Evolutionary conservation across 2,797 vertebrate genomes (phyloP).

Genomic region (Epinephelus coioides): DNA sequence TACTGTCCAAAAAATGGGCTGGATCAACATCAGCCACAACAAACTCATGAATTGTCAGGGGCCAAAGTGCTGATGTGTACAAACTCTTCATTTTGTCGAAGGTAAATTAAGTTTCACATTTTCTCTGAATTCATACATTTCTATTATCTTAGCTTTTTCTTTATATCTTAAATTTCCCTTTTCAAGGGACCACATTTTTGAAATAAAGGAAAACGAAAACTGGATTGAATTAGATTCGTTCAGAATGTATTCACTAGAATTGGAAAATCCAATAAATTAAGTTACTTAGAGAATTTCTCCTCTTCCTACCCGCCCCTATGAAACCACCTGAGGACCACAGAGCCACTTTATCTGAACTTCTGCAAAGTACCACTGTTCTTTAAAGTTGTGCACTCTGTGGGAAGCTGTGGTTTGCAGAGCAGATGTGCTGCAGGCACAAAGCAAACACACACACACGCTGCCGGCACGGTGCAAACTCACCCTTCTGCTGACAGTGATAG

Average conservation of each 20-base stretch:
- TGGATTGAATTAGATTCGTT: background rate
- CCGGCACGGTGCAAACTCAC: slow-evolving; percentile 56
- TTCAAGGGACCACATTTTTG: no score
- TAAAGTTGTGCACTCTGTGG: slow-evolving; percentile 22
- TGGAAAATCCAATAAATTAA: slow-evolving; percentile 5
- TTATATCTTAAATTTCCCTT: no score
- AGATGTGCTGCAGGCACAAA: slow-evolving; percentile 57
- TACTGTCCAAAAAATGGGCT: slow-evolving; percentile 39
- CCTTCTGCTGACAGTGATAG: slow-evolving; percentile 70
- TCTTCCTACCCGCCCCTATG: background rate
- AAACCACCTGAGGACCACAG: slow-evolving; percentile 5
- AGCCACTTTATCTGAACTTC: slow-evolving; percentile 17
- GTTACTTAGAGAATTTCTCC: background rate
- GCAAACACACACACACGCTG: slow-evolving; percentile 32
- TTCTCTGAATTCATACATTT: slow-evolving; percentile 1
- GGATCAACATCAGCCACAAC: slow-evolving; percentile 43
- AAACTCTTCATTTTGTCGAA: slow-evolving; percentile 32
- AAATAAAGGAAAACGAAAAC: background rate
- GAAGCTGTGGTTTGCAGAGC: slow-evolving; percentile 54
- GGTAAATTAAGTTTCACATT: slow-evolving; percentile 17
- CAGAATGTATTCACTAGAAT: background rate
- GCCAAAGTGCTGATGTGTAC: slow-evolving; percentile 47
- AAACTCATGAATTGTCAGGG: slow-evolving; percentile 27
- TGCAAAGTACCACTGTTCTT: slow-evolving; percentile 41
- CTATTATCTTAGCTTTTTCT: background rate